A percentile compares a stretch with the other conserved stretches of the same genome.
Evolutionary conservation across 2,113 vertebrate species (phyloP).

Genomic region (Lathamus discolor): DNA sequence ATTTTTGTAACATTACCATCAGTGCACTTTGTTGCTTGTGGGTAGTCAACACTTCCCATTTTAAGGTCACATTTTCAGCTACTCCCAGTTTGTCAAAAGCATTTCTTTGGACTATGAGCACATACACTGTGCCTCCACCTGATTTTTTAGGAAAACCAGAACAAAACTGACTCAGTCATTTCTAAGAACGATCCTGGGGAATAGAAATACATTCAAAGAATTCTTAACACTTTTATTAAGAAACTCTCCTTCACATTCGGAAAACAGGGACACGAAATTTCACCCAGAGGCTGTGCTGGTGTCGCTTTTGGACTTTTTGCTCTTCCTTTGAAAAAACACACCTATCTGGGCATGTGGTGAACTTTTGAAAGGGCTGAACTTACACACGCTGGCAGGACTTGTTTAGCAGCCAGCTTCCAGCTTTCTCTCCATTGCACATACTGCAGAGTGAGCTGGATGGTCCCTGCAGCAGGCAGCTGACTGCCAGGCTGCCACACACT

Average conservation of each 20-base stretch:
- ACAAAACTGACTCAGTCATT: background rate
- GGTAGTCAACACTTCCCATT: background rate
- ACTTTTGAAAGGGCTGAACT: background rate
- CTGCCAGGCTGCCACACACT: background rate
- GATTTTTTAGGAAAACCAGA: conserved; percentile 15
- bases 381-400: background rate
- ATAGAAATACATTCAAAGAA: background rate
- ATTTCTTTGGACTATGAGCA: background rate
- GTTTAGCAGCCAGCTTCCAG: background rate
- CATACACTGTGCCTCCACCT: background rate
- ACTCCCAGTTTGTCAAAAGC: background rate
- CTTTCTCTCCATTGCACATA: background rate
- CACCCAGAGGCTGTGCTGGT: background rate
- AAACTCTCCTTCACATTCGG: background rate
- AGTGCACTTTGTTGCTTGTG: background rate
- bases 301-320: background rate
- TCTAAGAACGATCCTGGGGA: background rate
- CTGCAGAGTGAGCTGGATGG: background rate
- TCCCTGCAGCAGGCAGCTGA: background rate
- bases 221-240: background rate
- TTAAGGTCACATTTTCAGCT: background rate
- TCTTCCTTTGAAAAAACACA: conserved; percentile 22
- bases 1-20: background rate
- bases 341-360: background rate
- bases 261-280: background rate